Percentiles rank a stretch among this genome's conserved stretches.
Conservation (phyloP, 2,888 invertebrate genomes). For the Agrilus biguttatus region DNA sequence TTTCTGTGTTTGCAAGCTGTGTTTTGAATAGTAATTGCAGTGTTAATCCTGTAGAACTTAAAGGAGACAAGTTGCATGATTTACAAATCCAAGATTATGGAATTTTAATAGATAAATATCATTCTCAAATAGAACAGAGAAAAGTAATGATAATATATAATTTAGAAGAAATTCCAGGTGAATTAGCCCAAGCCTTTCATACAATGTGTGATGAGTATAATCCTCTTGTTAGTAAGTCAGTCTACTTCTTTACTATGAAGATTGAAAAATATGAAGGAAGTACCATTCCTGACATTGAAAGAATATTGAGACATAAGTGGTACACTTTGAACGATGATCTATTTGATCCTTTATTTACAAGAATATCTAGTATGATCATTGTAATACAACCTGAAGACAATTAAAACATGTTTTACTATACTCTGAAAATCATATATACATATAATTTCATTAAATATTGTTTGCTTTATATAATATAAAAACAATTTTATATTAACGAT, state of each 20-base stretch:
- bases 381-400: conserved; percentile 17
- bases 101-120: conserved; percentile 17
- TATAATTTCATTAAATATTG: no score
- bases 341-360: conserved; percentile 32
- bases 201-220: conserved; percentile 39
- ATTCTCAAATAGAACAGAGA: conserved; percentile 15
- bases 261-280: conserved; percentile 15
- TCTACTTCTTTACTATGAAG: conserved; percentile 33
- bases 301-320: conserved; percentile 25
- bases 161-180: conserved; percentile 25
- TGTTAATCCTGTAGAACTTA: conserved; percentile 15
- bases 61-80: conserved; percentile 19
- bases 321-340: conserved; percentile 27
- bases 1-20: conserved; percentile 22
- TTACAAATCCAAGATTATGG: conserved; percentile 21
- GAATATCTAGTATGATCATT: conserved; percentile 29
- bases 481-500: no score
- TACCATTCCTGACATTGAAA: conserved; percentile 19
- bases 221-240: conserved; percentile 30
- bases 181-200: conserved; percentile 37
- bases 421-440: no score
- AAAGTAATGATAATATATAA: conserved; percentile 25
- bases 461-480: no score
- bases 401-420: background rate
- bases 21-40: conserved; percentile 15